Percentiles rank a stretch among this genome's conserved stretches.
phyloP scores from a whole-genome alignment of 2,888 invertebrate genomes.

The Macaria liturata region DNA sequence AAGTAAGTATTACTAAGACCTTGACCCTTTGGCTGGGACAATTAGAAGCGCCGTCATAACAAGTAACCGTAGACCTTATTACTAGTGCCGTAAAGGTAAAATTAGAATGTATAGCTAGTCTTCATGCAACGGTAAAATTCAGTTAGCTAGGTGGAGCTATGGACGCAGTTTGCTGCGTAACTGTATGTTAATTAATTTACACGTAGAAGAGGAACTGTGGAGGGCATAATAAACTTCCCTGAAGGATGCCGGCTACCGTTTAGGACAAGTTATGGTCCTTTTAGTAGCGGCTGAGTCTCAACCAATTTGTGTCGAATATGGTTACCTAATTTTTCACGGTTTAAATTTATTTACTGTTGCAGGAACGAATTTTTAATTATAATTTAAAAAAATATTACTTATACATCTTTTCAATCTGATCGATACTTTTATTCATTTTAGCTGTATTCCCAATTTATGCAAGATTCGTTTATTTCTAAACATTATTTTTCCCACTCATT shows the following conservation, averaged over 20 bases:
- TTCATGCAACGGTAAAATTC: constrained; percentile 22
- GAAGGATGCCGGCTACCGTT: constrained; percentile 19
- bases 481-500: too few relatives aligned
- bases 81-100: constrained; percentile 8
- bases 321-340: too few relatives aligned
- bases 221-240: constrained; percentile 28
- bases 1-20: constrained; percentile 16
- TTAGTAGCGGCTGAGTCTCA: constrained; percentile 2
- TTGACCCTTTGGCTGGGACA: constrained; percentile 21
- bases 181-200: constrained; percentile 34
- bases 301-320: neutral
- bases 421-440: too few relatives aligned
- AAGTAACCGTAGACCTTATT: constrained; percentile 13
- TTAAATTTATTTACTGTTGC: too few relatives aligned
- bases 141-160: constrained; percentile 20
- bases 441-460: too few relatives aligned
- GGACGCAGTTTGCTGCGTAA: constrained; percentile 16
- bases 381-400: too few relatives aligned
- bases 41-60: constrained; percentile 16
- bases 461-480: too few relatives aligned
- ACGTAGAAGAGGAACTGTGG: constrained; percentile 26
- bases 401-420: too few relatives aligned
- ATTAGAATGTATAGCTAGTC: constrained; percentile 11
- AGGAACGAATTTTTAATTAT: too few relatives aligned
- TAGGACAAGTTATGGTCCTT: constrained; percentile 11